phyloP scores from a whole-genome alignment of 53 echinoderm and acorn worm species.

The Temnopleurus reevesii region DNA sequence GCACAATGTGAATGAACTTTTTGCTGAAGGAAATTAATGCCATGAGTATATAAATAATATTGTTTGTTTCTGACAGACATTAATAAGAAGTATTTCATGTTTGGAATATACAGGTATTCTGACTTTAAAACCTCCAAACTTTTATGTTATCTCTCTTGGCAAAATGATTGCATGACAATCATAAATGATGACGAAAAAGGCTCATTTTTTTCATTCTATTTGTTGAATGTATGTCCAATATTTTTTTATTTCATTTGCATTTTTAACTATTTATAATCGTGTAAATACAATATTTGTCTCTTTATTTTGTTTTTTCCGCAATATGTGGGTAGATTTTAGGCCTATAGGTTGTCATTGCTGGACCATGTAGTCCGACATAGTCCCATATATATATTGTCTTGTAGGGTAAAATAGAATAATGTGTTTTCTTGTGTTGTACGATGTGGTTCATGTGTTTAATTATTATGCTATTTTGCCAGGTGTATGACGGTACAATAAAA shows the following conservation, averaged over 20 bases:
- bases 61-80: too few species aligned
- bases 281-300: conserved; percentile 28
- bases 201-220: neutral
- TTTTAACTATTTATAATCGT: conserved; percentile 50
- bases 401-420: neutral
- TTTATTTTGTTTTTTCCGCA: conserved; percentile 33
- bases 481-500: conserved; percentile 8
- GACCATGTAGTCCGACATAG: neutral
- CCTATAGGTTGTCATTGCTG: neutral
- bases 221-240: neutral
- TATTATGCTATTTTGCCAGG: conserved; percentile 17
- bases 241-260: conserved; percentile 18
- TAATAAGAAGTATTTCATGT: too few species aligned
- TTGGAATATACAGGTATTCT: too few species aligned
- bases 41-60: too few species aligned
- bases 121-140: too few species aligned
- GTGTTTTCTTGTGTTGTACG: neutral
- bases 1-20: too few species aligned
- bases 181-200: neutral
- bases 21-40: too few species aligned
- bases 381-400: conserved; percentile 11
- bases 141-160: too few species aligned
- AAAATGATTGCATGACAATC: neutral
- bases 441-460: conserved; percentile 12
- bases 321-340: conserved; percentile 37